Evolutionary conservation across 2,888 invertebrate genomes (phyloP).

Genomic region (Ephialtes manifestator): DNA sequence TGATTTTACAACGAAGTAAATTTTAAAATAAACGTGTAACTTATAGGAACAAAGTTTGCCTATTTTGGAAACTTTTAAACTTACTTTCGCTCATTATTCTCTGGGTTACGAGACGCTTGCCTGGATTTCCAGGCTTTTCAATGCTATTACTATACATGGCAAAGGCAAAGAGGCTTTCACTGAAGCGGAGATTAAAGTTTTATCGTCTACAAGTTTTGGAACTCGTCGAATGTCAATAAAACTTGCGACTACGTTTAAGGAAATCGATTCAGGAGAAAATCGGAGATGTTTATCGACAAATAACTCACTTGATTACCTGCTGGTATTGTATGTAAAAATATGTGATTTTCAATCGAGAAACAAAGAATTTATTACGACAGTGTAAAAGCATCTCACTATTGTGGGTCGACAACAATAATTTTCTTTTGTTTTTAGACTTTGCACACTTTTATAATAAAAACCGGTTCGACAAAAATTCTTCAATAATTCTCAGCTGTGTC

Average conservation of each 20-base stretch:
- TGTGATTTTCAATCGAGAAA: no score
- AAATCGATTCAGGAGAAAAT: not conserved
- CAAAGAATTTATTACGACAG: no score
- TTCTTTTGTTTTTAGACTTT: no score
- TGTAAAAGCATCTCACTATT: no score
- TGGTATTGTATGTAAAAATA: no score
- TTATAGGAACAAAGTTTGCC: not conserved
- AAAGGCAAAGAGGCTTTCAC: not conserved
- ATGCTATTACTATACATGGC: not conserved
- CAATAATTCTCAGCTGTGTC: no score
- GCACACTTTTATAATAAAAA: no score
- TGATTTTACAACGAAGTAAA: no score
- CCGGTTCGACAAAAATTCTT: no score
- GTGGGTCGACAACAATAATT: no score
- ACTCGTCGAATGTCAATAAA: not conserved
- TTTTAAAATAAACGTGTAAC: not conserved
- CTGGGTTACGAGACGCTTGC: not conserved
- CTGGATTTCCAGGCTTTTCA: not conserved
- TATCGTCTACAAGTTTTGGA: slow-evolving; percentile 29
- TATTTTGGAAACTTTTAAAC: not conserved
- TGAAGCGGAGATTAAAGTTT: slow-evolving; percentile 2
- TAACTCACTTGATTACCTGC: no score
- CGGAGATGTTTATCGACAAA: no score
- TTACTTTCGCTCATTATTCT: not conserved
- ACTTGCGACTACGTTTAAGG: not conserved